These are phyloP conservation scores for Zosterops lateralis DNA, from an alignment of 2,113 vertebrate genomes.

Conservation along the genomic window DNA sequence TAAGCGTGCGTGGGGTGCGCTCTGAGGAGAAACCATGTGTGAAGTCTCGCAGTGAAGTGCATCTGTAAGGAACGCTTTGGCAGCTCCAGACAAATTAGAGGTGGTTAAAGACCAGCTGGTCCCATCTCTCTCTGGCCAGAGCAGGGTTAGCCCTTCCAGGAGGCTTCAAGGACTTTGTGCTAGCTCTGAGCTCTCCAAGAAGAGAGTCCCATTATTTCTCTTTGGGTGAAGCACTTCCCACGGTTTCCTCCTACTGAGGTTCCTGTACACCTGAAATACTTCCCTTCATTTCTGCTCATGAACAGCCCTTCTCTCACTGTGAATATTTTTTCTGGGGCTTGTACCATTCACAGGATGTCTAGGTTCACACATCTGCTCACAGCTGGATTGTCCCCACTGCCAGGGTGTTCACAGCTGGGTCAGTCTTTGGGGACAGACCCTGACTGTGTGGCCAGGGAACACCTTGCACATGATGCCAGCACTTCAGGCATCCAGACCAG, in stretches of 20 bases:
- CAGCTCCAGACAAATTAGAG: background rate
- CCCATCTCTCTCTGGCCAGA: background rate
- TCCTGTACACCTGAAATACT: accelerated
- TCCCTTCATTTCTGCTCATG: background rate
- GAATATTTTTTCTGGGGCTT: background rate
- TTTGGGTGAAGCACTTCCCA: background rate
- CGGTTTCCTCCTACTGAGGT: background rate
- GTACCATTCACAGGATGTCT: background rate
- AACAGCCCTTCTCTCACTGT: background rate
- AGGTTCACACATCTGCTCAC: background rate
- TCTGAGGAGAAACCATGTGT: background rate
- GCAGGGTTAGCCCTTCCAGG: slow-evolving; percentile 19
- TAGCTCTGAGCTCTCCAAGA: background rate
- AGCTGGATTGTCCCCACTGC: background rate
- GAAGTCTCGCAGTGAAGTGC: background rate
- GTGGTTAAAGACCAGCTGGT: slow-evolving; percentile 31
- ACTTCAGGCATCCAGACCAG: background rate
- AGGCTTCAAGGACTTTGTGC: background rate
- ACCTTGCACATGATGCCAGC: background rate
- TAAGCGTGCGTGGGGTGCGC: accelerated
- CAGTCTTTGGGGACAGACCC: background rate
- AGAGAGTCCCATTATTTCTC: background rate
- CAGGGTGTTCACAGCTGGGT: background rate
- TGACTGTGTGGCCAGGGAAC: accelerated
- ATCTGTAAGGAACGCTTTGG: slow-evolving; percentile 16